These are phyloP conservation scores for Empidonax alnorum DNA, from an alignment of 2,113 vertebrate genomes.

Conservation along the genomic window DNA sequence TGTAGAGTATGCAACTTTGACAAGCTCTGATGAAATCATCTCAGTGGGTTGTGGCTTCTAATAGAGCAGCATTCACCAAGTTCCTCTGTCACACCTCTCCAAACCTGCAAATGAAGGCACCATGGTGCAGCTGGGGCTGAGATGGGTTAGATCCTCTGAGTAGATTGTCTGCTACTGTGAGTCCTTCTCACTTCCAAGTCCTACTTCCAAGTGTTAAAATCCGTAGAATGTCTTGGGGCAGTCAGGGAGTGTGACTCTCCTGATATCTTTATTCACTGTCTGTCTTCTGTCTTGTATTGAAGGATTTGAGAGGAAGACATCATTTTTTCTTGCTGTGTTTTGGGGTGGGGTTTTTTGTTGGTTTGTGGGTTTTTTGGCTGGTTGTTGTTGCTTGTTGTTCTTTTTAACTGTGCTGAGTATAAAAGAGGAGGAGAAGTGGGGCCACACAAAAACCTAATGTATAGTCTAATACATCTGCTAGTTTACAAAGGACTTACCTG, in stretches of 20 bases:
- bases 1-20: neutral
- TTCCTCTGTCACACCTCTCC: neutral
- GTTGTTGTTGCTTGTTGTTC: too few relatives aligned
- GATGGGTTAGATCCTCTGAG: neutral
- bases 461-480: neutral
- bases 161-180: rapidly evolving
- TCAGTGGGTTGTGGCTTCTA: neutral
- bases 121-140: neutral
- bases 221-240: neutral
- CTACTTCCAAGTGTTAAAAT: neutral
- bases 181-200: neutral
- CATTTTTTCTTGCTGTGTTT: neutral
- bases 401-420: neutral
- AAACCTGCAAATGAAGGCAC: neutral
- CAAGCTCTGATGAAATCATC: neutral
- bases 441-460: neutral
- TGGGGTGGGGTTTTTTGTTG: rapidly evolving
- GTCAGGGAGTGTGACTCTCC: neutral
- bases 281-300: neutral
- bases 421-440: neutral
- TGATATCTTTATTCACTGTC: neutral
- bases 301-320: neutral
- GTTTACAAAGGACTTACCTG: neutral
- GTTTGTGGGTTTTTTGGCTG: neutral
- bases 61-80: neutral